Evolutionary conservation across 2,113 vertebrate genomes (phyloP).

Genomic region (Gymnobelideus leadbeateri): DNA sequence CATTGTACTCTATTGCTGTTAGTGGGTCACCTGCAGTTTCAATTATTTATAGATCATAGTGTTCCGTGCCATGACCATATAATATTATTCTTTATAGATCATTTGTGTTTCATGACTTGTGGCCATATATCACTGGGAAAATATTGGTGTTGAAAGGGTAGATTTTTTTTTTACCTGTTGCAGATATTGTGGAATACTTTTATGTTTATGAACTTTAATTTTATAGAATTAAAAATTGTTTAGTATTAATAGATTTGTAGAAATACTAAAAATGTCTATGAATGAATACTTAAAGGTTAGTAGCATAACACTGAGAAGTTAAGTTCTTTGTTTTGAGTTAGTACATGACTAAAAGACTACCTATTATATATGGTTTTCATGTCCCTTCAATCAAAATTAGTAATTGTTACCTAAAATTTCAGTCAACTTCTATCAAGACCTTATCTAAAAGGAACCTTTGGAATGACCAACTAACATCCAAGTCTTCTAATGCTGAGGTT

Average conservation of each 20-base stretch:
- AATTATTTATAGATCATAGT: neutral
- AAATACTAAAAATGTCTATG: neutral
- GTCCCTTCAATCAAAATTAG: slow-evolving; percentile 24
- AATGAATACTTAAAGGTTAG: neutral
- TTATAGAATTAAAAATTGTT: neutral
- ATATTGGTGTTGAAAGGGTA: neutral
- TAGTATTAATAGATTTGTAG: neutral
- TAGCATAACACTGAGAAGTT: neutral
- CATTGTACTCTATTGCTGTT: neutral
- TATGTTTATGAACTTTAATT: neutral
- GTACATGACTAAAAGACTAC: neutral
- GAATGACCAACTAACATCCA: slow-evolving; percentile 85
- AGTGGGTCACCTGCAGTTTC: neutral
- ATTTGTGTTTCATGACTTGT: neutral
- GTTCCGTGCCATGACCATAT: too few species aligned
- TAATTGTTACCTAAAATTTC: neutral
- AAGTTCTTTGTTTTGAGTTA: slow-evolving; percentile 1
- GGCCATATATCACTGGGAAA: neutral
- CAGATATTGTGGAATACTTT: slow-evolving; percentile 16
- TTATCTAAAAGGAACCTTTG: slow-evolving; percentile 90
- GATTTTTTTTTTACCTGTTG: neutral
- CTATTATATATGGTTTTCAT: neutral
- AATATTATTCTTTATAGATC: neutral
- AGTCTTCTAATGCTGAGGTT: slow-evolving; percentile 86
- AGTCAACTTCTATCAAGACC: slow-evolving; percentile 81